Evolutionary conservation across 2,797 vertebrate species (phyloP).

Genomic region (Chelmon rostratus): DNA sequence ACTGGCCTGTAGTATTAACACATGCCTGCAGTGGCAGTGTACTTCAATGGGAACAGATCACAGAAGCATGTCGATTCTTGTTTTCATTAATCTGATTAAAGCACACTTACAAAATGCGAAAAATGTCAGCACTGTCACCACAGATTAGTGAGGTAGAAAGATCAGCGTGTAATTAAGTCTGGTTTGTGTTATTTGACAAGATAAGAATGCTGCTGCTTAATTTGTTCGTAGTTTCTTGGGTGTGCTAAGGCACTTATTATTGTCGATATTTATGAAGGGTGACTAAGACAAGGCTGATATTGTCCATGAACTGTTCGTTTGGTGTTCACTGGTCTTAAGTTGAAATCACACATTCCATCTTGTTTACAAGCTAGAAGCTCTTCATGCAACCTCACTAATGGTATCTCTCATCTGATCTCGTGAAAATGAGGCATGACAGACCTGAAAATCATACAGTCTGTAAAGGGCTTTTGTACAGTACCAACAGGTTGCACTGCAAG

Average conservation of each 20-base stretch:
- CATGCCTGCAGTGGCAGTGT: neutral
- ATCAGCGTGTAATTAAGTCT: neutral
- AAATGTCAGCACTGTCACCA: neutral
- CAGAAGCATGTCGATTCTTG: neutral
- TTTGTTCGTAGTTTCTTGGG: neutral
- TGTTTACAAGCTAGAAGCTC: constrained; percentile 27
- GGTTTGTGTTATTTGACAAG: neutral
- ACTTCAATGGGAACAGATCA: neutral
- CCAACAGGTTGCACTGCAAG: neutral
- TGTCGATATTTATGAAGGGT: neutral
- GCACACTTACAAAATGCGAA: neutral
- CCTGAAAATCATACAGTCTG: neutral
- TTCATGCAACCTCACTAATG: constrained; percentile 6
- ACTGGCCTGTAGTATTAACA: neutral
- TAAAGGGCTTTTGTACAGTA: neutral
- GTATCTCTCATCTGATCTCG: constrained; percentile 28
- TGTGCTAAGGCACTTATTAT: neutral
- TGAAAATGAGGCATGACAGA: neutral
- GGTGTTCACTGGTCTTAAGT: neutral
- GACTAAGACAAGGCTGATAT: neutral
- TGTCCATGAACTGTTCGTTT: constrained; percentile 9
- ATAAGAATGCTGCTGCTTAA: neutral
- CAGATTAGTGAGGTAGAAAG: neutral
- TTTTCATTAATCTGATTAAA: neutral
- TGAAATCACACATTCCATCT: constrained; percentile 3